Conservation (phyloP, 2,888 invertebrate species). For the Flexamia atlantica region DNA sequence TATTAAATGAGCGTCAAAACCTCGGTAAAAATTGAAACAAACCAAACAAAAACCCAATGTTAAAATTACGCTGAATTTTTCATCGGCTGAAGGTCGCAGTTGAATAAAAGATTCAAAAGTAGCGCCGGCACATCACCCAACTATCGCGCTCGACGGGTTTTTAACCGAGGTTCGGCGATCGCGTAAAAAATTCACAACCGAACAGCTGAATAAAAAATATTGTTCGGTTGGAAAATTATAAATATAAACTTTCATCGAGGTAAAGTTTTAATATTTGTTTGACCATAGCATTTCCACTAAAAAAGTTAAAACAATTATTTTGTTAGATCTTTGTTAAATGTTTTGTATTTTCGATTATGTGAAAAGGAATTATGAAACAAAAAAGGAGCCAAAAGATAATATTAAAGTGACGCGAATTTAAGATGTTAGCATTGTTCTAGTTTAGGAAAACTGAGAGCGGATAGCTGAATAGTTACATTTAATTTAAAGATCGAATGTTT, state of each 20-base stretch:
- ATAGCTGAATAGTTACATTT: too few species aligned
- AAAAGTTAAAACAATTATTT: too few species aligned
- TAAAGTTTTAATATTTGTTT: slow-evolving; percentile 26
- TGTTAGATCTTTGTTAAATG: too few species aligned
- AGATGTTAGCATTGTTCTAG: too few species aligned
- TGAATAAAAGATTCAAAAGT: slow-evolving; percentile 48
- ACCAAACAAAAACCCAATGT: slow-evolving; percentile 54
- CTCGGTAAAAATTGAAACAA: slow-evolving; percentile 46
- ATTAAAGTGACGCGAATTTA: too few species aligned
- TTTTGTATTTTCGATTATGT: too few species aligned
- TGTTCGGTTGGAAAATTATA: slow-evolving; percentile 28
- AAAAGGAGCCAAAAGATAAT: too few species aligned
- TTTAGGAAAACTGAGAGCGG: too few species aligned
- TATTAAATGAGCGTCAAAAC: slow-evolving; percentile 44
- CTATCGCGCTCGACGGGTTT: slow-evolving; percentile 30
- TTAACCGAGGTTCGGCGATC: slow-evolving; percentile 37
- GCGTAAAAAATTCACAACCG: slow-evolving; percentile 37
- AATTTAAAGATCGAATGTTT: too few species aligned
- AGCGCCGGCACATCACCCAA: slow-evolving; percentile 8
- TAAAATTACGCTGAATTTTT: slow-evolving; percentile 51
- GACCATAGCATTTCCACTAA: neutral
- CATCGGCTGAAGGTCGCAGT: slow-evolving; percentile 47
- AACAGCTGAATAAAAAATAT: slow-evolving; percentile 35
- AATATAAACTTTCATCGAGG: neutral
- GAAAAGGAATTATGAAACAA: too few species aligned